phyloP scores from a whole-genome alignment of 2,113 vertebrate genomes.

The Scytalopus superciliaris region DNA sequence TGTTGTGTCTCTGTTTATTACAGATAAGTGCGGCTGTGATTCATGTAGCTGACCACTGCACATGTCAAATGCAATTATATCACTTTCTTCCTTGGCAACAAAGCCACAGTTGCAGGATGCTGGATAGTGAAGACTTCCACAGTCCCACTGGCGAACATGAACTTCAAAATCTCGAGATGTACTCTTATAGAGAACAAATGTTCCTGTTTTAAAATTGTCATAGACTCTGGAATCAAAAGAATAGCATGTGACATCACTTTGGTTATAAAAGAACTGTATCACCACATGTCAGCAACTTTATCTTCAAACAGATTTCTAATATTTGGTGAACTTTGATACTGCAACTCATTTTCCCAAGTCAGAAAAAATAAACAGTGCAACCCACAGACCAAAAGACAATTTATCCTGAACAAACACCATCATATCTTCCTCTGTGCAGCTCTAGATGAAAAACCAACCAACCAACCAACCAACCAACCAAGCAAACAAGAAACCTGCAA shows the following conservation, averaged over 20 bases:
- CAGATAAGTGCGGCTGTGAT: constrained; percentile 80
- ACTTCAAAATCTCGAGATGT: constrained; percentile 81
- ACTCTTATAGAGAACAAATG: constrained; percentile 88
- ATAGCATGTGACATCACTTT: neutral
- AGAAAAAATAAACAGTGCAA: neutral
- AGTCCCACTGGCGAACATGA: constrained; percentile 90
- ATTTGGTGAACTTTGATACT: neutral
- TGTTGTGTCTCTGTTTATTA: constrained; percentile 77
- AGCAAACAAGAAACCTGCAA: no score
- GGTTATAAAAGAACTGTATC: neutral
- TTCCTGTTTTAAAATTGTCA: constrained; percentile 88
- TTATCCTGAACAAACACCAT: neutral
- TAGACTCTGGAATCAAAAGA: constrained; percentile 76
- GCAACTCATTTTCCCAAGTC: neutral
- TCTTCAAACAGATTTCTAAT: neutral
- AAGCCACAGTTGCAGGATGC: constrained; percentile 88
- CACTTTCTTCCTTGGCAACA: constrained; percentile 78
- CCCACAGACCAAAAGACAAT: neutral
- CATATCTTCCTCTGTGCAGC: neutral
- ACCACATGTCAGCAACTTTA: neutral
- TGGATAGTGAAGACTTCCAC: constrained; percentile 79
- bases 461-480: no score
- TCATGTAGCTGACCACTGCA: constrained; percentile 81
- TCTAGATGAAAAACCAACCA: neutral
- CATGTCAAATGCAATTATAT: constrained; percentile 87